Evolutionary conservation across 2,888 invertebrate species (phyloP), one percentile per base, ranked within the genome.

Genomic region (Lasioglossum morio): DNA sequence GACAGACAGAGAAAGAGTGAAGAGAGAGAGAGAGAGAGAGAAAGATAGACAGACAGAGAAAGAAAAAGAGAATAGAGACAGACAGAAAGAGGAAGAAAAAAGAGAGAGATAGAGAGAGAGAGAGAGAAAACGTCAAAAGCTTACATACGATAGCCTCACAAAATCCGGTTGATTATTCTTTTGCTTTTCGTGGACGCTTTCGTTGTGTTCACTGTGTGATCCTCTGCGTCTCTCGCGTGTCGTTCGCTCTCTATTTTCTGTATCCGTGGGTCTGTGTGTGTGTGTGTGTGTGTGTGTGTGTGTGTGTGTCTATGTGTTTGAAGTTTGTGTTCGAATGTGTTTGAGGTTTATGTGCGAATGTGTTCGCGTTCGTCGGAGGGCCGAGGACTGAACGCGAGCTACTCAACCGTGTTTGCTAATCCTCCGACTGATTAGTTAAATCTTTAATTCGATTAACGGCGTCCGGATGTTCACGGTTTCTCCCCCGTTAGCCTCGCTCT

Each of bases 131-230:
- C 66, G 77, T 84, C 76, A 85, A 86, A 92, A 92, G 92, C 91
- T 89, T 90, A 91, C 91, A 88, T 90, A 89, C 87, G 83, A 84
- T 66, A 66, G 85, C 72, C 84, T 84, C 81, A 80, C 43, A 77
- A 86, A 85, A 82, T 83, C 70, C 79, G 85, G 83, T 73, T 79
- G 90, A 82, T 72, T 79, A 53, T 81, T 89, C 73, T 37, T 69
- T 69, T 10, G 30, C 34, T 53, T 84, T 77, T 34, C 43, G n/a
- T 40, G 79, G 82, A 46, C 85, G 78, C 73, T 83, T 77, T 86
- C 82, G 77, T 81, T 75, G 72, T 81, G 80, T 89, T 69, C 78
- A 14, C 74, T 85, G 76, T 53, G 75, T 63, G 82, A 76, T 85
- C 84, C 70, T 76, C 83, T 74, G 85, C 79, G 73, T 82, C 73